Percentiles rank a stretch among this genome's conserved stretches.
phyloP scores from a whole-genome alignment of 2,797 vertebrate species.

The Mastacembelus armatus region DNA sequence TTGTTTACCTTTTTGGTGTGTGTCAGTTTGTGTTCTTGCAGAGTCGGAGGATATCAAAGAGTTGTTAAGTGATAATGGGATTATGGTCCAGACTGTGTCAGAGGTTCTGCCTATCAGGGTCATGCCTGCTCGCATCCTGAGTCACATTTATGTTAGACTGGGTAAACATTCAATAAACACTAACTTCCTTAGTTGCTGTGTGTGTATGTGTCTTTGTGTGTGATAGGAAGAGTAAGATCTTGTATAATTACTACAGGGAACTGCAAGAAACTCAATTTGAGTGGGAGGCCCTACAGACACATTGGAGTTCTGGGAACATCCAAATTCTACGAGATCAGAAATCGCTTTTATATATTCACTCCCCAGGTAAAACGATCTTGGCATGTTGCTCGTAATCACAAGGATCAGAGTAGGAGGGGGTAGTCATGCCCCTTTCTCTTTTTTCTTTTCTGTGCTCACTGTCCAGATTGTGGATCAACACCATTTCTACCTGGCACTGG shows the following conservation, averaged over 20 bases:
- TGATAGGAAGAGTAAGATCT: neutral
- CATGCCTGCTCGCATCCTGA: slow-evolving; percentile 95
- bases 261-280: slow-evolving; percentile 92
- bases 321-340: slow-evolving; percentile 95
- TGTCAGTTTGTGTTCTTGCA: slow-evolving; percentile 92
- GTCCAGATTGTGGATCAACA: slow-evolving; percentile 95
- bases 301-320: slow-evolving; percentile 98
- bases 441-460: neutral
- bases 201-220: slow-evolving; percentile 1
- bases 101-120: slow-evolving; percentile 91
- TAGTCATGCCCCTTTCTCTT: neutral
- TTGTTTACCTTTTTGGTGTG: slow-evolving; percentile 22
- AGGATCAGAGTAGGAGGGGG: too few species aligned
- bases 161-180: slow-evolving; percentile 77
- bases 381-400: neutral
- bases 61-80: slow-evolving; percentile 86
- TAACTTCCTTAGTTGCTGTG: neutral
- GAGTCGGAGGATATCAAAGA: slow-evolving; percentile 91
- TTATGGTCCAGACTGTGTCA: slow-evolving; percentile 88
- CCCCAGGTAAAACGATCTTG: slow-evolving; percentile 87
- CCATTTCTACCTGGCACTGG: slow-evolving; percentile 98
- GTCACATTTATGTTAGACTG: slow-evolving; percentile 94
- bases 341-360: slow-evolving; percentile 93
- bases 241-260: slow-evolving; percentile 81
- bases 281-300: slow-evolving; percentile 94